These are phyloP conservation scores for Drosophila erecta DNA, from an alignment of 1,140 invertebrate species.

Conservation along the genomic window DNA sequence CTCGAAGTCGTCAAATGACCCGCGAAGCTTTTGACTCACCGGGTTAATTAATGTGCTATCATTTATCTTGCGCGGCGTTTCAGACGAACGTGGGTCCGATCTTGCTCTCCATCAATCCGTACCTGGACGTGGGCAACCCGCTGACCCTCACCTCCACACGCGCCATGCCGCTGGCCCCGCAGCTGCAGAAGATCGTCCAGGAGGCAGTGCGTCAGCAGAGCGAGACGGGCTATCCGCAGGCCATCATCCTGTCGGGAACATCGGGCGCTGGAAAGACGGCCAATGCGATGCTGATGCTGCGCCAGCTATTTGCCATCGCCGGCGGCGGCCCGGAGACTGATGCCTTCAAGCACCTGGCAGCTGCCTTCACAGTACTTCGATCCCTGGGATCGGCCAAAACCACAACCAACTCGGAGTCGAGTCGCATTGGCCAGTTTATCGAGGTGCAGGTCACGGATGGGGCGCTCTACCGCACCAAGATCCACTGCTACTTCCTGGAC, in stretches of 20 bases:
- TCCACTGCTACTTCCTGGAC: slow-evolving; percentile 96
- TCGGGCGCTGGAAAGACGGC: slow-evolving; percentile 98
- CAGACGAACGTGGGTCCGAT: slow-evolving; percentile 97
- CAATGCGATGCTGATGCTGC: slow-evolving; percentile 94
- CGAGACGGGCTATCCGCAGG: slow-evolving; percentile 97
- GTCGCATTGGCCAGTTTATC: slow-evolving; percentile 97
- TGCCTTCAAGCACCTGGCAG: slow-evolving; percentile 97
- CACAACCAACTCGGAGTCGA: slow-evolving; percentile 95
- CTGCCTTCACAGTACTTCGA: slow-evolving; percentile 96
- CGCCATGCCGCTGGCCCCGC: slow-evolving; percentile 88
- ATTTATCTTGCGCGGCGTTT: slow-evolving; percentile 15
- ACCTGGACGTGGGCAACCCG: slow-evolving; percentile 93
- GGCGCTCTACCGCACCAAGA: slow-evolving; percentile 96
- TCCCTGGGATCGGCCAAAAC: slow-evolving; percentile 96
- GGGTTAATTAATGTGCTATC: neutral
- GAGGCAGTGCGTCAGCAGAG: slow-evolving; percentile 96
- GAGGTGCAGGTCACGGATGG: slow-evolving; percentile 98
- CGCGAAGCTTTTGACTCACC: slow-evolving; percentile 8
- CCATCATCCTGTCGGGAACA: slow-evolving; percentile 95
- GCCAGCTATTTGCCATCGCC: slow-evolving; percentile 96
- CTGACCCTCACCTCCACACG: slow-evolving; percentile 94
- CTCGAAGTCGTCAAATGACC: slow-evolving; percentile 2
- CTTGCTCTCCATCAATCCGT: slow-evolving; percentile 94
- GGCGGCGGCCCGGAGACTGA: slow-evolving; percentile 97
- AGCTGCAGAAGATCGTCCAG: slow-evolving; percentile 94